Evolutionary conservation across 2,888 invertebrate genomes (phyloP).

Genomic region (Cataglyphis cursor): DNA sequence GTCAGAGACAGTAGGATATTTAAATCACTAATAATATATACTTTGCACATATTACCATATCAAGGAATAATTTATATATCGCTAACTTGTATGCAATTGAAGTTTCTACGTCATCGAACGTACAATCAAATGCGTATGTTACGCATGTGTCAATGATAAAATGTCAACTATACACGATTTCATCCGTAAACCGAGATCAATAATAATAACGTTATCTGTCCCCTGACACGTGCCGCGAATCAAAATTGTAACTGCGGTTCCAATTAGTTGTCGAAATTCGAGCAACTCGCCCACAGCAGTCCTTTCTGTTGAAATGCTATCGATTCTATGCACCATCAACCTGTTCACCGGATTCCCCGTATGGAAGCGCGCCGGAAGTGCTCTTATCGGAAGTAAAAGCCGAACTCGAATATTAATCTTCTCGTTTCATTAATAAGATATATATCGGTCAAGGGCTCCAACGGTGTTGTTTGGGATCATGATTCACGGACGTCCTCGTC

Average conservation of each 20-base stretch:
- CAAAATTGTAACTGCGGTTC: not conserved
- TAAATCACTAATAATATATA: not conserved
- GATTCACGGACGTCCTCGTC: constrained; percentile 49
- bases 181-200: constrained; percentile 5
- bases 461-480: constrained; percentile 3
- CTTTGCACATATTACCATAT: not conserved
- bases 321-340: not conserved
- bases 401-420: constrained; percentile 57
- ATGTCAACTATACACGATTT: not conserved
- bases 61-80: not conserved
- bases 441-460: constrained; percentile 28
- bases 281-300: not conserved
- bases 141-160: not conserved
- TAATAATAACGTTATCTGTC: not conserved
- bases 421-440: constrained; percentile 40
- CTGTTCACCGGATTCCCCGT: constrained; percentile 43
- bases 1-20: not conserved
- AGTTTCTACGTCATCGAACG: constrained; percentile 10
- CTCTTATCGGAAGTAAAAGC: constrained; percentile 51
- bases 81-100: not conserved
- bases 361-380: constrained; percentile 43
- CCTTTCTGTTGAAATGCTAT: not conserved
- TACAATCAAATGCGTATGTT: constrained; percentile 12
- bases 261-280: constrained; percentile 28
- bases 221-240: not conserved